Percentiles rank a stretch among this genome's conserved stretches.
Conservation (phyloP, 2,888 invertebrate species). For the Erannis defoliaria region DNA sequence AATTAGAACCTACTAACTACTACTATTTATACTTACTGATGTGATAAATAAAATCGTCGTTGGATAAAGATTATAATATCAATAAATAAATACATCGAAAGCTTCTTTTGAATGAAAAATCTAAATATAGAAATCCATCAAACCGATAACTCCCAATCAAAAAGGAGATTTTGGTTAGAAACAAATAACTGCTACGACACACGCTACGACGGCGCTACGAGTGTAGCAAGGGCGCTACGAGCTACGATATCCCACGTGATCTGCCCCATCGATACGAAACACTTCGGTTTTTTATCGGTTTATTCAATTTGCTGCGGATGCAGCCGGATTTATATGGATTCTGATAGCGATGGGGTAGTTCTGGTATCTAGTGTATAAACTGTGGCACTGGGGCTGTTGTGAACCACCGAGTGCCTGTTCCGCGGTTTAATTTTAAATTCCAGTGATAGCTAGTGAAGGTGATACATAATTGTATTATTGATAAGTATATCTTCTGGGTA, state of each 20-base stretch:
- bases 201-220: slow-evolving; percentile 14
- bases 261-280: slow-evolving; percentile 45
- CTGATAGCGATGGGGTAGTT: slow-evolving; percentile 34
- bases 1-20: no score
- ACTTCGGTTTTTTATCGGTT: slow-evolving; percentile 66
- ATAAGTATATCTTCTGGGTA: no score
- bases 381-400: slow-evolving; percentile 10
- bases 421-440: slow-evolving; percentile 8
- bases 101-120: no score
- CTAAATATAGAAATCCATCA: no score
- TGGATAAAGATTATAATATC: no score
- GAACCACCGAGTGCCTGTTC: slow-evolving; percentile 5
- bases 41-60: no score
- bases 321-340: slow-evolving; percentile 56
- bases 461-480: no score
- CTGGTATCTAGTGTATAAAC: background rate
- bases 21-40: no score
- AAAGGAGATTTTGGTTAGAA: no score
- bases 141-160: no score
- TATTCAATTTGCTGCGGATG: slow-evolving; percentile 75
- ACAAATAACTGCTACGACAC: background rate
- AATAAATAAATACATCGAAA: no score
- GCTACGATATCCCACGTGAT: slow-evolving; percentile 18
- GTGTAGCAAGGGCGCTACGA: slow-evolving; percentile 9
- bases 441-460: slow-evolving; percentile 2